A percentile compares a stretch with the other conserved stretches of the same genome.
Conservation (phyloP, 2,888 invertebrate species). For the Drosophila gaucha region DNA sequence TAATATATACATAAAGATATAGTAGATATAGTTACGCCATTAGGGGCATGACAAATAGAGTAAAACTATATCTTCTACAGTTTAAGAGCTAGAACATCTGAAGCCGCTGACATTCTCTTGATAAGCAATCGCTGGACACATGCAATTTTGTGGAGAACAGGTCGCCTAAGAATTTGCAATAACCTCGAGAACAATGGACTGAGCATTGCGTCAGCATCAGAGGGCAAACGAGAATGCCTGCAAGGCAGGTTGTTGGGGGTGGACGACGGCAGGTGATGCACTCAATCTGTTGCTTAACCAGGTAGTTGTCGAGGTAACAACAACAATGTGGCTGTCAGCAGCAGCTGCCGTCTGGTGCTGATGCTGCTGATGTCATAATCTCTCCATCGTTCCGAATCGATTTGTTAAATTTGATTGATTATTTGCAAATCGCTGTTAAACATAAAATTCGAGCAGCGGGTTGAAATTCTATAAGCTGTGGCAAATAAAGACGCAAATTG, state of each 20-base stretch:
- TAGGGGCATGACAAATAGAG: no score
- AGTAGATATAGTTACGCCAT: no score
- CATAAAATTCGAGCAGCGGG: slow-evolving; percentile 13
- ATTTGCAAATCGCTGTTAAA: slow-evolving; percentile 31
- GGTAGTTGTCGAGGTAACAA: not conserved
- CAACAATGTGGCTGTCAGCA: slow-evolving; percentile 61
- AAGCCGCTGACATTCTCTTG: slow-evolving; percentile 4
- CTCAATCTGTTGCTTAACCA: slow-evolving; percentile 42
- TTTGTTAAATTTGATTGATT: slow-evolving; percentile 64
- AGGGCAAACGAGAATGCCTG: slow-evolving; percentile 19
- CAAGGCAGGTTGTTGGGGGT: not conserved
- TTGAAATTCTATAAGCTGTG: slow-evolving; percentile 38
- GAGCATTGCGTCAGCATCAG: slow-evolving; percentile 36
- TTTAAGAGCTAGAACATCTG: not conserved
- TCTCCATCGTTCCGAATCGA: slow-evolving; percentile 7
- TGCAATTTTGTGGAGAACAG: slow-evolving; percentile 56
- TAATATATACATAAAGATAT: no score
- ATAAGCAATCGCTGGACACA: slow-evolving; percentile 29
- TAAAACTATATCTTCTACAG: no score
- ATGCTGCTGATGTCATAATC: slow-evolving; percentile 31
- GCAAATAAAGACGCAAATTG: slow-evolving; percentile 55
- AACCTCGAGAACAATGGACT: slow-evolving; percentile 57
- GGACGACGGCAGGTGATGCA: slow-evolving; percentile 1
- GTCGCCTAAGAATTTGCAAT: slow-evolving; percentile 59
- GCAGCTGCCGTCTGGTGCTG: slow-evolving; percentile 52